Base-by-base conservation (phyloP, 1,140 invertebrate species). In the Antheraea pernyi region DNA sequence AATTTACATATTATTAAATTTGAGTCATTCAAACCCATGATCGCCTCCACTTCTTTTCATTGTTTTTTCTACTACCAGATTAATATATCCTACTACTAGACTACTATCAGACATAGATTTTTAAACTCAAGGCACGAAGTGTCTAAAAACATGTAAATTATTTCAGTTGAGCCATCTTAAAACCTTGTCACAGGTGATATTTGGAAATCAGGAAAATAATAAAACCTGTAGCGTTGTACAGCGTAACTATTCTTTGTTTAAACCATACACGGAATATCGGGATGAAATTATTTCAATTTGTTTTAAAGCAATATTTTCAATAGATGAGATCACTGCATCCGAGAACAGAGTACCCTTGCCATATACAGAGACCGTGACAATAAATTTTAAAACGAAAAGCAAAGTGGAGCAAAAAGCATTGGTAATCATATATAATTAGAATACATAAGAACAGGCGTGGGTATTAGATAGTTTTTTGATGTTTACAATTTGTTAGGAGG, bases 181-280 rank as follows among this genome's bases (percentile, higher is more conserved):
- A 2, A 30, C 22, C 22, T 1, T 30, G 4, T 30, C 4, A 30
- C 22, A 30, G 1, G n/a, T n/a, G n/a, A 42, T 42, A 42, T 42
- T 30, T 30, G 22, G 0, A 4, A 42, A 42, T 7, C 46, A 53
- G 46, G 46, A 13, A 53, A 53, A 53, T 53, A 16, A 53, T 16
- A 13, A 6, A 53, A 53, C 5, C 0, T 1, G 5, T 53, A 16
- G 10, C 11, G 46, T 48, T 19, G 9, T 5, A 39, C 9, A 39
- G 9, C 11, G 11, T 9, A 42, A 30, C 22, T 30, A 30, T 30
- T 60, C 59, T 22, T 72, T 73, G 63, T 53, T 53, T 53, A 53
- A 5, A 10, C 11, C 46, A 53, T 13, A 53, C 46, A 53, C 16
- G 13, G 11, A 42, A 42, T n/a, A 16, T 6, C 46, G 46, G 7